Base-by-base conservation (phyloP, 2,113 vertebrate species). In the Tricholaema leucomelas region DNA sequence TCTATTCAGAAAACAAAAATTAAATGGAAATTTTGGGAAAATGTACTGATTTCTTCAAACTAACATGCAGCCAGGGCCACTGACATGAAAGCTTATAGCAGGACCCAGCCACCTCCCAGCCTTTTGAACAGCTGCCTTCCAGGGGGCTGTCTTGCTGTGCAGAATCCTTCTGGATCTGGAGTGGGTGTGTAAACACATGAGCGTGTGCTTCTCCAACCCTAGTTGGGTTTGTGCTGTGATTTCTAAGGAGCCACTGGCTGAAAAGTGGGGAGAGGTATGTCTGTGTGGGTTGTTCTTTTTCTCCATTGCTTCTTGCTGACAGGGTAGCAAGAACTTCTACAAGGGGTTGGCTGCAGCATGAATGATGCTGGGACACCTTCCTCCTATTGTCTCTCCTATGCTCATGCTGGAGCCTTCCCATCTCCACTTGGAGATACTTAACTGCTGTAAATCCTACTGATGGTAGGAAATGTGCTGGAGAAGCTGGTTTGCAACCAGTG, bases 61-160 rank as follows among this genome's bases (percentile, higher is more conserved):
- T 7, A 42, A 18, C 30, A 4, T 11, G 8, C 8, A 20, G 24
- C 35, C 18, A 23, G 58, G 21, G n/a, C 35, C 52, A 8, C 16
- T 42, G 38, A 65, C 33, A 12, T 4, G 5, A 30, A 64, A 84
- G 31, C 27, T 58, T 52, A 0, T 0, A 3, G 54, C 63, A 48
- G n/a, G 35, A 76, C 11, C 30, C 70, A 70, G 40, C 44, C 46
- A 23, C 25, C 55, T 72, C 67, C 56, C 20, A 6, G 2, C 54
- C 48, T 74, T 64, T 48, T 23, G 50, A 71, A 15, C 2, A 19
- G 52, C 64, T 59, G 58, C 36, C 36, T 55, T 54, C 44, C 20
- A 4, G 36, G 11, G 0, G 9, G 35, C 40, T 31, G 38, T 42
- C 61, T 35, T 4, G 1, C 59, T 33, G 59, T 30, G 12, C n/a